These are phyloP conservation scores for Steatornis caripensis DNA, from an alignment of 2,113 vertebrate genomes.

Conservation along the genomic window DNA sequence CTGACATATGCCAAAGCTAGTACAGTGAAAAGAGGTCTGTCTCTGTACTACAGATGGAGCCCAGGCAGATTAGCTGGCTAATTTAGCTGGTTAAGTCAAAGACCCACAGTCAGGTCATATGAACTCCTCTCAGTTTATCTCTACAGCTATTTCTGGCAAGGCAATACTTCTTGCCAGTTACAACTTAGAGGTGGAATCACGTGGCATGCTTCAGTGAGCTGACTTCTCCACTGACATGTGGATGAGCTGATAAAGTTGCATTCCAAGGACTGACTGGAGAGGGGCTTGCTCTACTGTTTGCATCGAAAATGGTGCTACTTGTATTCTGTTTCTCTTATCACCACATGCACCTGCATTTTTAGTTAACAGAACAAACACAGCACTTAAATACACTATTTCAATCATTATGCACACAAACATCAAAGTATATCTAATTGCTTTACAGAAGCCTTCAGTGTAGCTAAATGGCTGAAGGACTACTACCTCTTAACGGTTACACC, in stretches of 20 bases:
- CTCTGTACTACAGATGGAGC: background rate
- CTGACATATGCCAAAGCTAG: background rate
- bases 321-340: background rate
- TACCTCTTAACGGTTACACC: background rate
- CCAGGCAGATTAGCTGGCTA: background rate
- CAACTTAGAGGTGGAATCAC: background rate
- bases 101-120: background rate
- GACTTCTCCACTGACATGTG: rapidly evolving
- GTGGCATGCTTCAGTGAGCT: background rate
- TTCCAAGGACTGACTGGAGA: background rate
- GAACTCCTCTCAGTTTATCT: background rate
- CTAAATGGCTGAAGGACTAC: background rate
- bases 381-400: background rate
- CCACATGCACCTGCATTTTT: background rate
- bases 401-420: background rate
- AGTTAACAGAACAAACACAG: background rate
- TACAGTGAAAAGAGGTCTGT: background rate
- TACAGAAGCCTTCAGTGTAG: background rate
- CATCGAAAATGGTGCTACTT: rapidly evolving
- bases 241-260: background rate
- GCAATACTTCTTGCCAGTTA: background rate
- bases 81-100: background rate
- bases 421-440: background rate
- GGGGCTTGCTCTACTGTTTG: background rate
- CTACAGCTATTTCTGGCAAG: background rate